phyloP scores from a whole-genome alignment of 2,113 vertebrate species.

The Poecilia latipinna region DNA sequence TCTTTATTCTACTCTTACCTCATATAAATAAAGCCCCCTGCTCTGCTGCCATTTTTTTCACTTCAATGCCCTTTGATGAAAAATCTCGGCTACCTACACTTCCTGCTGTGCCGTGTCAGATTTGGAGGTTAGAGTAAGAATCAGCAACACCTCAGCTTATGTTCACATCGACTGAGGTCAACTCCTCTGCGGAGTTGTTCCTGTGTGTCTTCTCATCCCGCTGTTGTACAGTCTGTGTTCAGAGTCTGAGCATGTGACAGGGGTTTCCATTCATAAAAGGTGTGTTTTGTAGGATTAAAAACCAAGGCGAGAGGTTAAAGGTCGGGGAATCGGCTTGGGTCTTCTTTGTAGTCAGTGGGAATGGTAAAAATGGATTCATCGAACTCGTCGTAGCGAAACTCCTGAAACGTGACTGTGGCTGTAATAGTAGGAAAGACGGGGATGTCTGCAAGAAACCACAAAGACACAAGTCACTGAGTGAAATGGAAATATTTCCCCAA shows the following conservation, averaged over 20 bases:
- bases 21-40: constrained; percentile 1
- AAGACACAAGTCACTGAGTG: background rate
- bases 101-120: constrained; percentile 8
- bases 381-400: constrained; percentile 96
- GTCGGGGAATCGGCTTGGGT: constrained; percentile 97
- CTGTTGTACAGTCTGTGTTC: background rate
- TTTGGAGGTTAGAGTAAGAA: constrained; percentile 2
- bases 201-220: background rate
- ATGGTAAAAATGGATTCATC: constrained; percentile 91
- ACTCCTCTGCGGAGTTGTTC: background rate
- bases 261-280: background rate
- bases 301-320: constrained; percentile 79
- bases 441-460: constrained; percentile 83
- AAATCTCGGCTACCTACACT: constrained; percentile 16
- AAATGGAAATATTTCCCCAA: background rate
- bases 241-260: background rate
- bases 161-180: background rate
- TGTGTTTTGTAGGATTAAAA: constrained; percentile 7
- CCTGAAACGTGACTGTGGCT: constrained; percentile 99
- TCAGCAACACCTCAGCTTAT: background rate
- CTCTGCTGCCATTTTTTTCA: constrained; percentile 25
- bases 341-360: constrained; percentile 96
- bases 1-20: background rate
- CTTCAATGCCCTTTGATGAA: constrained; percentile 52
- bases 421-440: constrained; percentile 99